Evolutionary conservation across 1,140 invertebrate species (phyloP), one percentile per base, ranked within the genome.

Genomic region (Melipona quadrifasciata): DNA sequence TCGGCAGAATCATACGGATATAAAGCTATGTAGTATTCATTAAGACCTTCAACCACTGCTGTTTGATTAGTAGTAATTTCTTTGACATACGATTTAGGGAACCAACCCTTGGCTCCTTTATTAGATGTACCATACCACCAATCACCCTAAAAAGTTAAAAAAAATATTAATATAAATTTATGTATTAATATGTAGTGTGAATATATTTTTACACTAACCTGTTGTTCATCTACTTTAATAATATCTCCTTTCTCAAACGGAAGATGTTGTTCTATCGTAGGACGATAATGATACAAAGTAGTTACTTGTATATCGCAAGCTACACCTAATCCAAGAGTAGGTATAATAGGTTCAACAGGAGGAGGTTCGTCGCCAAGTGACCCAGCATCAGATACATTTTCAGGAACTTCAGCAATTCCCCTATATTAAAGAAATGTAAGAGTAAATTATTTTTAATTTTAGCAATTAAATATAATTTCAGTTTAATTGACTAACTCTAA

Each of bases 1-100:
- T 99, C 99, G 19, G 96, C 94, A 0, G 99, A 99, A 67, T 97
- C 95, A 93, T 98, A 98, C 31, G 97, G 97, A 94, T 98, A 98
- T 72, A 97, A 95, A 64, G 98, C 96, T 74, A 98, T 96, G 93
- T 98, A 99, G 94, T 97, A 98, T 91, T 98, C 97, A 89, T 93
- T 91, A 73, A 93, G 84, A 77, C 91, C 90, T 17, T 91, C 82
- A 19, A 57, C 73, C 21, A 82, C 75, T n/a, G 78, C 70, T n/a
- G 86, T 87, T 81, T 92, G 84, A 82, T 87, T 92, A 24, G 86
- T 67, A 47, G 80, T 57, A 39, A 88, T 77, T 16, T 95, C 89
- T 92, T 96, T 96, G 0, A 97, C 96, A 91, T 97, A 97, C 6
- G 96, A 96, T 89, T 97, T 97, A 0, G 97, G 97, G 90, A 97